Percentiles rank a stretch among this genome's conserved stretches.
phyloP scores from a whole-genome alignment of 2,797 vertebrate genomes.

The Lates japonicus region DNA sequence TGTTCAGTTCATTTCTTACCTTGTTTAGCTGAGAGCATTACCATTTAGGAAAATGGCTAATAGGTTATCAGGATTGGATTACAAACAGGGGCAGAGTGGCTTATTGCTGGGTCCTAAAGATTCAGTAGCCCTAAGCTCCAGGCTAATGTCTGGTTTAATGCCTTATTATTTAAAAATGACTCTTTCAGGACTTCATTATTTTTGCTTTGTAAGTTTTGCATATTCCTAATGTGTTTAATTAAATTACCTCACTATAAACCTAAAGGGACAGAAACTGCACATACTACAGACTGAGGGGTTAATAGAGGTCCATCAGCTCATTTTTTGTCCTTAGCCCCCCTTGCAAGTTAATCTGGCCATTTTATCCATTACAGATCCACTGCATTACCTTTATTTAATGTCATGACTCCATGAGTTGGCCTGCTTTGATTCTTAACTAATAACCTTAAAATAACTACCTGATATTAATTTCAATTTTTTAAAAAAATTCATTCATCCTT shows the following conservation, averaged over 20 bases:
- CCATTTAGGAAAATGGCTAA: not conserved
- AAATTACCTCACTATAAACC: not conserved
- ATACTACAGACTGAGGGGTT: not conserved
- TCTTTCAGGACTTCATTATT: not conserved
- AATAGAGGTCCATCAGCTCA: not conserved
- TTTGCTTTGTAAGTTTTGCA: not conserved
- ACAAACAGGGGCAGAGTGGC: not conserved
- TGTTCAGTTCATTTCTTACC: slow-evolving; percentile 1
- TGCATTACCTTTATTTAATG: not conserved
- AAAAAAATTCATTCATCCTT: not conserved
- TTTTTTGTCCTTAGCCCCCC: not conserved
- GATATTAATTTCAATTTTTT: not conserved
- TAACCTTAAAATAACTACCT: not conserved
- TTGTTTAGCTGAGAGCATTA: not conserved
- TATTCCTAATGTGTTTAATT: not conserved
- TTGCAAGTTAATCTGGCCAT: not conserved
- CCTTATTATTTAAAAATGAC: not conserved
- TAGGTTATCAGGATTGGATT: slow-evolving; percentile 1
- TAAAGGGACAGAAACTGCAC: not conserved
- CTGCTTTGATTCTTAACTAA: not conserved
- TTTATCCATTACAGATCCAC: slow-evolving; percentile 7
- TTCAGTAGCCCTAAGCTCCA: not conserved
- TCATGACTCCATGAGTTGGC: not conserved
- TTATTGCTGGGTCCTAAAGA: not conserved
- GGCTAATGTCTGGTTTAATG: not conserved